Conservation (phyloP, 2,113 vertebrate genomes). For the Poeciliopsis turrubarensis region DNA sequence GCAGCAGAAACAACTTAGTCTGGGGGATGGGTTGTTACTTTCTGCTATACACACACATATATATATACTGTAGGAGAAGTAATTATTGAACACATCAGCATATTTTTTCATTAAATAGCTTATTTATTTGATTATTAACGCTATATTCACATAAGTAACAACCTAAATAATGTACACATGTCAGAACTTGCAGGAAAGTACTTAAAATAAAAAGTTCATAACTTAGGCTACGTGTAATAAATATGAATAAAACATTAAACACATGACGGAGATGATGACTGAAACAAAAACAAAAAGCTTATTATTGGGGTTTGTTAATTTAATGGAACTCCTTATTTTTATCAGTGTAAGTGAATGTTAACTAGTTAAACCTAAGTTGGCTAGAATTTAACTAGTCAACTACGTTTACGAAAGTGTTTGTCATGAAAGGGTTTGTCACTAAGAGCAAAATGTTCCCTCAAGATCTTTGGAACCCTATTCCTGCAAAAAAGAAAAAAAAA, state of each 20-base stretch:
- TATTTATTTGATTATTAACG: not conserved
- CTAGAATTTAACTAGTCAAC: too few relatives aligned
- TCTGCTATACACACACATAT: not conserved
- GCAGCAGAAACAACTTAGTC: conserved; percentile 55
- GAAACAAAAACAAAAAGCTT: not conserved
- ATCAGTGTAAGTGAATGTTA: too few relatives aligned
- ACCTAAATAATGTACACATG: not conserved
- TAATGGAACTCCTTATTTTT: not conserved
- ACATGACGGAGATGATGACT: not conserved
- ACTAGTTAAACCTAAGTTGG: too few relatives aligned
- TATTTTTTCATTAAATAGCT: not conserved
- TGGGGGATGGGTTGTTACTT: conserved; percentile 38
- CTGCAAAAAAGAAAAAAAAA: too few relatives aligned
- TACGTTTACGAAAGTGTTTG: too few relatives aligned
- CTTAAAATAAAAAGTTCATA: not conserved
- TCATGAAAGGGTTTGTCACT: too few relatives aligned
- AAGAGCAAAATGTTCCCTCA: too few relatives aligned
- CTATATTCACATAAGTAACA: not conserved
- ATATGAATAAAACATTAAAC: not conserved
- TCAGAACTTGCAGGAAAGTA: not conserved
- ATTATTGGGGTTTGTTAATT: not conserved
- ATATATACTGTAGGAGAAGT: not conserved
- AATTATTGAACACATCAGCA: too few relatives aligned
- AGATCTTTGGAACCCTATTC: too few relatives aligned
- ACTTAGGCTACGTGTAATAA: not conserved